phyloP scores from a whole-genome alignment of 2,888 invertebrate species.

The Formica aserva region DNA sequence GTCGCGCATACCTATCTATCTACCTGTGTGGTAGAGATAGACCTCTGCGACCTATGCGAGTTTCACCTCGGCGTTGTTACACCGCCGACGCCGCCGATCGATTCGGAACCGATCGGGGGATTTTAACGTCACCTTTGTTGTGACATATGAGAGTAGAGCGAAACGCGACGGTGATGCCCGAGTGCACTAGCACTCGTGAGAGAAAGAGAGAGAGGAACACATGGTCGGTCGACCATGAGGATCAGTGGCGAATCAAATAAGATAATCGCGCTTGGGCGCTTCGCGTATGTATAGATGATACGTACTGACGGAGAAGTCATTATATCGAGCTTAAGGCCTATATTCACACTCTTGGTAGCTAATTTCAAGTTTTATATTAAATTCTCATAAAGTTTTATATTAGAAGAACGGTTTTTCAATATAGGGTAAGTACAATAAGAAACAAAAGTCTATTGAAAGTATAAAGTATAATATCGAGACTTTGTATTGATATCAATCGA shows the following conservation, averaged over 20 bases:
- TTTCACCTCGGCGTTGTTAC: slow-evolving; percentile 31
- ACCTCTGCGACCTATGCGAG: slow-evolving; percentile 29
- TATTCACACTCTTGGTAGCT: not conserved
- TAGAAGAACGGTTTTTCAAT: not conserved
- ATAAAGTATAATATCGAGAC: too few species aligned
- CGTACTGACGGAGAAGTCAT: not conserved
- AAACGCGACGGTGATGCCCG: not conserved
- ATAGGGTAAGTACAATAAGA: too few species aligned
- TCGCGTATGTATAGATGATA: slow-evolving; percentile 19
- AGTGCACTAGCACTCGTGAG: slow-evolving; percentile 29
- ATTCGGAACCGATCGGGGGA: slow-evolving; percentile 29
- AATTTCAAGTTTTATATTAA: slow-evolving; percentile 12
- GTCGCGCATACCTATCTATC: slow-evolving; percentile 17
- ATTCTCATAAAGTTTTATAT: not conserved
- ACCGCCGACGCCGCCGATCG: slow-evolving; percentile 25
- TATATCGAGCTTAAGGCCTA: slow-evolving; percentile 14
- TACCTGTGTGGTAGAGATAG: slow-evolving; percentile 44
- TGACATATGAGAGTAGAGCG: slow-evolving; percentile 44
- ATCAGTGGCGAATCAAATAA: slow-evolving; percentile 51
- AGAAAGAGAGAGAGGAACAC: slow-evolving; percentile 26
- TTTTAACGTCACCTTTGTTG: slow-evolving; percentile 46
- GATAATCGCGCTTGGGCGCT: slow-evolving; percentile 33
- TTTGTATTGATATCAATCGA: not conserved
- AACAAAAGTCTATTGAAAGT: too few species aligned
- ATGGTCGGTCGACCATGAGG: slow-evolving; percentile 39